phyloP scores from a whole-genome alignment of 2,797 vertebrate species.

The Craterocephalus amniculus region DNA sequence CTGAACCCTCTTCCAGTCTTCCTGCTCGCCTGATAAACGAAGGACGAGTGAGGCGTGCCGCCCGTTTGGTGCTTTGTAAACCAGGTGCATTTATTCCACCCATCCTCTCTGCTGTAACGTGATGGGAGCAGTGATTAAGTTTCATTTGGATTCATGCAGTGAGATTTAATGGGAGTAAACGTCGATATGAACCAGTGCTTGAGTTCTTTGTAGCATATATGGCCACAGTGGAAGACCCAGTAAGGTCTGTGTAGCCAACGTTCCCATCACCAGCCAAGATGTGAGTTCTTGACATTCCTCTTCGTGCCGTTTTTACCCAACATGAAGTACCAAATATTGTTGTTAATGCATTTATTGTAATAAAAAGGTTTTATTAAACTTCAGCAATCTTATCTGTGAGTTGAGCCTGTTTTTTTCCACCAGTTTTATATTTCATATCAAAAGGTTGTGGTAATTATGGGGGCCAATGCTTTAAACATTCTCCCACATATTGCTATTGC shows the following conservation, averaged over 20 bases:
- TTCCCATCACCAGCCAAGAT: slow-evolving; percentile 68
- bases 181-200: slow-evolving; percentile 42
- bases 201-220: slow-evolving; percentile 43
- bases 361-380: slow-evolving; percentile 81
- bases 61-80: slow-evolving; percentile 51
- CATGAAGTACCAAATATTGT: slow-evolving; percentile 76
- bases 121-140: slow-evolving; percentile 30
- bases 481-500: no score
- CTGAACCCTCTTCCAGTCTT: slow-evolving; percentile 51
- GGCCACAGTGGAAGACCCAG: slow-evolving; percentile 38
- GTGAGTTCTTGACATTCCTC: slow-evolving; percentile 78
- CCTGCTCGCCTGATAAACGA: slow-evolving; percentile 55
- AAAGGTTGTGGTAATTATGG: no score
- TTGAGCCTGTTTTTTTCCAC: not conserved
- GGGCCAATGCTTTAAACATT: no score
- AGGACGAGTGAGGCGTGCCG: slow-evolving; percentile 37
- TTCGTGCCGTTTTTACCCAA: slow-evolving; percentile 76
- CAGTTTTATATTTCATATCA: not conserved
- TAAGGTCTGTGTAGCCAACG: slow-evolving; percentile 57
- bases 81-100: slow-evolving; percentile 23
- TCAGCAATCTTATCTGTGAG: slow-evolving; percentile 22
- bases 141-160: slow-evolving; percentile 23
- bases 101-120: slow-evolving; percentile 28
- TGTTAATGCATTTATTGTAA: slow-evolving; percentile 80
- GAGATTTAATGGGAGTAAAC: slow-evolving; percentile 8